Evolutionary conservation across 2,797 vertebrate species (phyloP).

Genomic region (Spinus pinus): DNA sequence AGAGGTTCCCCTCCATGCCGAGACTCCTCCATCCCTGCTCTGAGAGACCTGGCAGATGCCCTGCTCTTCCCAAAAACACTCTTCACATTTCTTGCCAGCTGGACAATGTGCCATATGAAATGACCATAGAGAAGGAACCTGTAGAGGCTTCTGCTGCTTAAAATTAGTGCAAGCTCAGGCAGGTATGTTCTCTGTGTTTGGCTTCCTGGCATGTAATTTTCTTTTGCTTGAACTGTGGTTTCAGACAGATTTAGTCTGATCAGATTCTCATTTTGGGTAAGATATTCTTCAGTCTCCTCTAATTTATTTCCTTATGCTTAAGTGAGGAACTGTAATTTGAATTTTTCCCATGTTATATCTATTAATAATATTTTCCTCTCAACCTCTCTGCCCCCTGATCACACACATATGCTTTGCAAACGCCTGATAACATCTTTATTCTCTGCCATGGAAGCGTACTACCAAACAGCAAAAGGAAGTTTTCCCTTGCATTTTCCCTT

Average conservation of each 20-base stretch:
- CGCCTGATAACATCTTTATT: not conserved
- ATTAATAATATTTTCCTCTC: not conserved
- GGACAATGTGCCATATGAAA: not conserved
- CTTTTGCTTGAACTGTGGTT: not conserved
- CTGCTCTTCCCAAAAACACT: not conserved
- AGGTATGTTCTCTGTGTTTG: not conserved
- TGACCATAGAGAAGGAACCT: not conserved
- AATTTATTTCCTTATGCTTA: not conserved
- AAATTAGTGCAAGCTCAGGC: not conserved
- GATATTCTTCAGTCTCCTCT: not conserved
- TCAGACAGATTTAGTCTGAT: not conserved
- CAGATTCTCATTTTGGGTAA: not conserved
- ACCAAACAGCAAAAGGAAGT: not conserved
- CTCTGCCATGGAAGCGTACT: not conserved
- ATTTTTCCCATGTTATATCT: not conserved
- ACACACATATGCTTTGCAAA: not conserved
- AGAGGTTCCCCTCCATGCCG: fast-evolving
- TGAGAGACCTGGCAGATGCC: not conserved
- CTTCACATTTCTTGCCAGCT: not conserved
- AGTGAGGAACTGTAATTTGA: not conserved
- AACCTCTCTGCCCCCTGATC: not conserved
- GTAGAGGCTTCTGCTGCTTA: not conserved
- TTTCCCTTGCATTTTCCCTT: not conserved
- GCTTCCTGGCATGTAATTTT: not conserved
- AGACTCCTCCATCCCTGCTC: not conserved